Evolutionary conservation across 2,113 vertebrate species (phyloP).

Genomic region (Menidia beryllina): DNA sequence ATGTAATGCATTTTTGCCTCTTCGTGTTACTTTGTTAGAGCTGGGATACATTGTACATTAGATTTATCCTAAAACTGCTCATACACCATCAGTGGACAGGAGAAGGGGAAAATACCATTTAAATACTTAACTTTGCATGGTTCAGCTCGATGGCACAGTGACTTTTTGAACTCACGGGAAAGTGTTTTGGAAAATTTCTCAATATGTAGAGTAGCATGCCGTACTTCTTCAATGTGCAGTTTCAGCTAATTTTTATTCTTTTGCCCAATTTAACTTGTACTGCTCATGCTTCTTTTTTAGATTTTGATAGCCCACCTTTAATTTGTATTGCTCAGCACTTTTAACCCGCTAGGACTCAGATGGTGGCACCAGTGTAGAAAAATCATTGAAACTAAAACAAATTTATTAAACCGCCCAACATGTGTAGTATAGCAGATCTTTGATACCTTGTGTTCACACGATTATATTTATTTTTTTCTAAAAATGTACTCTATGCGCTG

Average conservation of each 20-base stretch:
- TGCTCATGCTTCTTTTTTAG: neutral
- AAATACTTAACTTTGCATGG: neutral
- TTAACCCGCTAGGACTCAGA: no score
- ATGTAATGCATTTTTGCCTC: no score
- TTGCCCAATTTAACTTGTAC: neutral
- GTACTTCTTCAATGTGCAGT: slow-evolving; percentile 2
- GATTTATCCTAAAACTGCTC: neutral
- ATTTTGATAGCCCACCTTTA: neutral
- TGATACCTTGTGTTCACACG: no score
- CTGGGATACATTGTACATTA: neutral
- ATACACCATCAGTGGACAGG: neutral
- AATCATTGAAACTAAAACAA: no score
- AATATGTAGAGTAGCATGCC: neutral
- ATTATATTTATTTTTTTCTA: no score
- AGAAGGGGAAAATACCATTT: neutral
- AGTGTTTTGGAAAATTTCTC: slow-evolving; percentile 8
- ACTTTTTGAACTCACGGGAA: slow-evolving; percentile 19
- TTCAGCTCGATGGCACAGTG: neutral
- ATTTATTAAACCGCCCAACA: no score
- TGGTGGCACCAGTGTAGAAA: no score
- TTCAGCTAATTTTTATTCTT: neutral
- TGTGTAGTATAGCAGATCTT: no score
- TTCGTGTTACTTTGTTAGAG: no score
- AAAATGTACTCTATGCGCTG: no score
- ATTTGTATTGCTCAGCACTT: neutral